Evolutionary conservation across 2,888 invertebrate genomes (phyloP).

Genomic region (Diogma glabrata): DNA sequence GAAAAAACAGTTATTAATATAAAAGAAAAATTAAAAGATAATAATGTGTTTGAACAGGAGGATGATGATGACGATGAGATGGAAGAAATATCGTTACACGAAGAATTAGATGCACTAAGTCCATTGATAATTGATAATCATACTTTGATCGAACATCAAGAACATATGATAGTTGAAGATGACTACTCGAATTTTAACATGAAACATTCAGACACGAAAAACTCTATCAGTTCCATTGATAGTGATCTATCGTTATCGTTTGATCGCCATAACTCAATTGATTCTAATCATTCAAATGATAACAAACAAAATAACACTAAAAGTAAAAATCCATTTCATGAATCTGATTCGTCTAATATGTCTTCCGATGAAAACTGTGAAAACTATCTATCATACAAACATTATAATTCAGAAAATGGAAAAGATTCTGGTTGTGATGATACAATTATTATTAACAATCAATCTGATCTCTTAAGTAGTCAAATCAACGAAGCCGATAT

Average conservation of each 20-base stretch:
- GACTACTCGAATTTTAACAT: slow-evolving; percentile 21
- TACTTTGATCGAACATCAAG: slow-evolving; percentile 27
- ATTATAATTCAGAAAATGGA: slow-evolving; percentile 46
- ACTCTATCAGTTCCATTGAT: slow-evolving; percentile 49
- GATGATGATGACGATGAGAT: slow-evolving; percentile 3
- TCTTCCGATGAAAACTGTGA: slow-evolving; percentile 43
- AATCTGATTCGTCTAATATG: slow-evolving; percentile 41
- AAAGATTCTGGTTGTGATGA: slow-evolving; percentile 56
- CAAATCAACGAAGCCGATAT: slow-evolving; percentile 36
- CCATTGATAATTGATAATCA: slow-evolving; percentile 36
- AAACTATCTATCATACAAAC: no score
- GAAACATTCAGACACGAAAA: slow-evolving; percentile 44
- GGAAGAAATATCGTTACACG: slow-evolving; percentile 17
- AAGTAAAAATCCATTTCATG: not conserved
- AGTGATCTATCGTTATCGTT: slow-evolving; percentile 46
- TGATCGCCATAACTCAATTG: slow-evolving; percentile 29
- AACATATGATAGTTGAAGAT: slow-evolving; percentile 12
- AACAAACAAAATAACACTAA: slow-evolving; percentile 3
- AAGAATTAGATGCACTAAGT: slow-evolving; percentile 35
- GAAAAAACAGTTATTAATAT: not conserved
- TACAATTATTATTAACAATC: slow-evolving; percentile 31
- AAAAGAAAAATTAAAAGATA: not conserved
- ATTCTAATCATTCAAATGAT: not conserved
- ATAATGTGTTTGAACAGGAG: not conserved
- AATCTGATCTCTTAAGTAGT: slow-evolving; percentile 41